Percentiles rank a stretch among this genome's conserved stretches.
Evolutionary conservation across 2,888 invertebrate genomes (phyloP).

Genomic region (Ophion ventricosus): DNA sequence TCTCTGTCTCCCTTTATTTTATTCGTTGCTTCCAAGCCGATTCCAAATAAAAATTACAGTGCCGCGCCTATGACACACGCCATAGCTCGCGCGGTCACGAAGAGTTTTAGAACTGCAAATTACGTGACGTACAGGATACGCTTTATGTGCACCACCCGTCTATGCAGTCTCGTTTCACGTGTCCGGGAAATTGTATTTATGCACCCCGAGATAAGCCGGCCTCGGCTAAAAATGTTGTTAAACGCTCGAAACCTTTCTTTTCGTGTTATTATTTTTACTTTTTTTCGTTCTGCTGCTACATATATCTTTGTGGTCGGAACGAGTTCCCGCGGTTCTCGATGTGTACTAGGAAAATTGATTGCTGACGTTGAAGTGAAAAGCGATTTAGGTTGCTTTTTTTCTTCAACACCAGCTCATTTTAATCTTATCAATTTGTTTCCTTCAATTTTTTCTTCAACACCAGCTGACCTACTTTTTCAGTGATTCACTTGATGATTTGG

Average conservation of each 20-base stretch:
- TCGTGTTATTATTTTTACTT: background rate
- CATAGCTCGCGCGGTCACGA: conserved; percentile 45
- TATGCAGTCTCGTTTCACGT: conserved; percentile 2
- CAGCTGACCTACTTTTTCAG: too few relatives aligned
- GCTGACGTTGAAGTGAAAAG: too few relatives aligned
- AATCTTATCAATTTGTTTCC: too few relatives aligned
- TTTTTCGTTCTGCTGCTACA: background rate
- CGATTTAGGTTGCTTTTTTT: too few relatives aligned
- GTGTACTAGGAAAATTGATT: too few relatives aligned
- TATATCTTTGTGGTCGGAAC: background rate
- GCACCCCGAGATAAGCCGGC: conserved; percentile 32
- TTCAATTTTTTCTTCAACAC: too few relatives aligned
- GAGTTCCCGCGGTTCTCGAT: too few relatives aligned
- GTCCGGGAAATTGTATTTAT: conserved; percentile 11
- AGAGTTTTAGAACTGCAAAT: conserved; percentile 45
- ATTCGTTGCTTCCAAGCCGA: conserved; percentile 27
- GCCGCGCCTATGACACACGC: conserved; percentile 50
- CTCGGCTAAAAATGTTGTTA: conserved; percentile 21
- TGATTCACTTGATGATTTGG: too few relatives aligned
- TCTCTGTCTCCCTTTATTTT: background rate
- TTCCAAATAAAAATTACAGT: conserved; percentile 57
- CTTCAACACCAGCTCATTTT: too few relatives aligned
- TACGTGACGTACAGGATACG: conserved; percentile 23
- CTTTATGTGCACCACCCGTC: conserved; percentile 24
- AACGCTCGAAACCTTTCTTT: conserved; percentile 12